Conservation (phyloP, 2,888 invertebrate genomes). For the Eristalis arbustorum region DNA sequence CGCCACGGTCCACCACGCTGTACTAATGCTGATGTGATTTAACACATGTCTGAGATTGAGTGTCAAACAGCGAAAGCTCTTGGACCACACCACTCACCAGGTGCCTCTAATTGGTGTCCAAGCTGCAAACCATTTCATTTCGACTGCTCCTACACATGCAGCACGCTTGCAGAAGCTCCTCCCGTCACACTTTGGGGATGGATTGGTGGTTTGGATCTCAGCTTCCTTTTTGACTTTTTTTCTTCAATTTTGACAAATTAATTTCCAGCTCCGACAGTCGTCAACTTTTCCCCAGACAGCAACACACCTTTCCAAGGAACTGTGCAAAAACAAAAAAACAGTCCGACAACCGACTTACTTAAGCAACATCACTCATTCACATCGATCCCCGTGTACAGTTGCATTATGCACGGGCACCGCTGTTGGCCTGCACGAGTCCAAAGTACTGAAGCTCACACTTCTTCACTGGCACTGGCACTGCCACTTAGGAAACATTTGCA, state of each 20-base stretch:
- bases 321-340: not conserved
- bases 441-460: conserved; percentile 28
- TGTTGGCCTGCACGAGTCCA: not conserved
- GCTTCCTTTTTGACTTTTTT: too few species aligned
- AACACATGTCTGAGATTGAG: not conserved
- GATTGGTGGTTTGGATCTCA: too few species aligned
- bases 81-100: not conserved
- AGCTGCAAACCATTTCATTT: not conserved
- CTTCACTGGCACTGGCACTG: conserved; percentile 2
- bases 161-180: not conserved
- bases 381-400: not conserved
- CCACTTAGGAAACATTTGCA: conserved; percentile 63
- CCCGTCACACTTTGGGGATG: not conserved
- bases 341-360: not conserved
- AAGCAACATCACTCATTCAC: not conserved
- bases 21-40: too few species aligned
- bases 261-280: too few species aligned
- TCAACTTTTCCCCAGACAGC: not conserved
- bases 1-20: too few species aligned
- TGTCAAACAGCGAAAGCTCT: not conserved
- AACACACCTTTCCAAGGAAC: not conserved
- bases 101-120: not conserved
- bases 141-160: not conserved
- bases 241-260: too few species aligned
- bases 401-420: not conserved